Conservation (phyloP, 1,140 invertebrate species). For the Wasmannia auropunctata region DNA sequence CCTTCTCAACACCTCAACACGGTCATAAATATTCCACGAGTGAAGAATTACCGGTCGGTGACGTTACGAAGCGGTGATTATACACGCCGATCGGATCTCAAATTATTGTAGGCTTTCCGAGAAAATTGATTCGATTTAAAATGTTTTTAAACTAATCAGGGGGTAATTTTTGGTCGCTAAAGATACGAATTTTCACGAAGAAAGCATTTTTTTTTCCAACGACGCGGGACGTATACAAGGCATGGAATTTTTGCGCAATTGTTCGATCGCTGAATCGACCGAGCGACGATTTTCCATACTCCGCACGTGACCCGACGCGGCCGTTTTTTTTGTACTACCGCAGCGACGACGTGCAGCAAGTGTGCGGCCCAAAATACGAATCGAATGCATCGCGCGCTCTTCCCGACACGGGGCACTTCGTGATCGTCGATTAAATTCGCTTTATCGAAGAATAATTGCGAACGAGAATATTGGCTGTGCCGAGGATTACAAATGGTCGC, state of each 20-base stretch:
- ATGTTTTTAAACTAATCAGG: background rate
- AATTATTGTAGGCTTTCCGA: background rate
- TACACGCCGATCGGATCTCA: background rate
- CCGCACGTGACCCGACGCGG: conserved; percentile 39
- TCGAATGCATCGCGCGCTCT: conserved; percentile 44
- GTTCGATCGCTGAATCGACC: background rate
- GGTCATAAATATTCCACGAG: conserved; percentile 10
- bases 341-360: background rate
- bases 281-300: background rate
- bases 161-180: background rate
- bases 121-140: conserved; percentile 1
- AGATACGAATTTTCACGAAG: background rate
- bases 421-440: conserved; percentile 71
- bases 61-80: conserved; percentile 20
- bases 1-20: conserved; percentile 13
- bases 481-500: conserved; percentile 63
- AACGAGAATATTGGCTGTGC: conserved; percentile 60
- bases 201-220: background rate
- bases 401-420: conserved; percentile 48
- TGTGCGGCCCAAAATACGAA: conserved; percentile 42
- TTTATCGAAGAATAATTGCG: conserved; percentile 73
- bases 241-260: conserved; percentile 10
- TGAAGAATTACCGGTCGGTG: conserved; percentile 14
- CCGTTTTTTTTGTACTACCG: conserved; percentile 62
- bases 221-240: background rate